Percentiles rank a stretch among this genome's conserved stretches.
Evolutionary conservation across 2,888 invertebrate species (phyloP).

Genomic region (Drosophila paracracens): DNA sequence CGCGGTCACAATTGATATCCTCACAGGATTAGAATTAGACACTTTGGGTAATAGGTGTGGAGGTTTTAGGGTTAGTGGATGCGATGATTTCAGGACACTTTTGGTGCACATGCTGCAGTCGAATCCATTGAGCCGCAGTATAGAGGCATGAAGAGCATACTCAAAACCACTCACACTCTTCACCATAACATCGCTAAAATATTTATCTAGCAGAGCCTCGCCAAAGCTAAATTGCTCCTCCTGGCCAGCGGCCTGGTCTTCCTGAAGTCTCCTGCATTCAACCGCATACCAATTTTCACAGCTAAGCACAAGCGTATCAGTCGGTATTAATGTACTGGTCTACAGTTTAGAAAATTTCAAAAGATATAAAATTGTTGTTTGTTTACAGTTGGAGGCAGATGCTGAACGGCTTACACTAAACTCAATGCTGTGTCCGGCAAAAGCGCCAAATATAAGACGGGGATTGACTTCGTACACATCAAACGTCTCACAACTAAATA

Average conservation of each 20-base stretch:
- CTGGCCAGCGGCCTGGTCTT: conserved; percentile 85
- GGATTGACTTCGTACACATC: conserved; percentile 85
- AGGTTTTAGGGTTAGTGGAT: conserved; percentile 16
- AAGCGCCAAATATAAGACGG: conserved; percentile 87
- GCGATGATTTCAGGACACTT: conserved; percentile 13
- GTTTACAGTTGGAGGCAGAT: background rate
- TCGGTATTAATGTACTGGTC: conserved; percentile 86
- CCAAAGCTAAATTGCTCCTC: conserved; percentile 88
- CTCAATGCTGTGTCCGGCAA: conserved; percentile 89
- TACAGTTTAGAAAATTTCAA: conserved; percentile 53
- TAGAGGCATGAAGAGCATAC: conserved; percentile 87
- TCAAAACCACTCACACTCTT: conserved; percentile 82
- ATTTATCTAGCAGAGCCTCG: conserved; percentile 88
- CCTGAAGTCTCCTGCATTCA: conserved; percentile 87
- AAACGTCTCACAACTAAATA: conserved; percentile 90
- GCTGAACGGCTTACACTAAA: conserved; percentile 85
- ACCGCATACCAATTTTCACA: conserved; percentile 88
- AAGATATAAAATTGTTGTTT: background rate
- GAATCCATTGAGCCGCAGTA: conserved; percentile 86
- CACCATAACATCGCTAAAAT: conserved; percentile 87
- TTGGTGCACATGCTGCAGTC: conserved; percentile 86
- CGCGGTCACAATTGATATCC: conserved; percentile 69
- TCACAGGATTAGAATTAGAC: conserved; percentile 65
- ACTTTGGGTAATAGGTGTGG: conserved; percentile 54
- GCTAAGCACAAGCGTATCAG: conserved; percentile 86